These are phyloP conservation scores for Raja brachyura DNA, from an alignment of 2,113 vertebrate genomes.

Conservation along the genomic window DNA sequence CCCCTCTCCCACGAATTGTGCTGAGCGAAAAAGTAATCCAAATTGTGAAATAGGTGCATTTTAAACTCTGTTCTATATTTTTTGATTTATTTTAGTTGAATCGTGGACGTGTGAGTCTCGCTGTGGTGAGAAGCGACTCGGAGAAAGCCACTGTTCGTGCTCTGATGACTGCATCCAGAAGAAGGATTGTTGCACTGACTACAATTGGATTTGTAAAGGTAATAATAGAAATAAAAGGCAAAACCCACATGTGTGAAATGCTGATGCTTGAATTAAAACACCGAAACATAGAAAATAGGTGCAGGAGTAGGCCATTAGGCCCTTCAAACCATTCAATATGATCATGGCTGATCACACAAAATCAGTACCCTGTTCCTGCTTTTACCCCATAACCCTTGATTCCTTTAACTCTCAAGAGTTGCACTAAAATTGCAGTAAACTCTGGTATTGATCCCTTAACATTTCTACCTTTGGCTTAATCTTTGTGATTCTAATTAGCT, in stretches of 20 bases:
- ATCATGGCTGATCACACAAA: too few relatives aligned
- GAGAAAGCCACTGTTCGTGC: conserved; percentile 61
- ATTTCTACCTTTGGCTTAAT: not conserved
- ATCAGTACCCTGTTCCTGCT: too few relatives aligned
- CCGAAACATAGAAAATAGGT: too few relatives aligned
- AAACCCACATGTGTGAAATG: not conserved
- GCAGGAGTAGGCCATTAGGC: too few relatives aligned
- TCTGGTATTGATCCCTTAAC: not conserved
- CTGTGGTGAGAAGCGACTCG: conserved; percentile 61
- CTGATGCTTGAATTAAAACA: too few relatives aligned
- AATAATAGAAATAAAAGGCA: conserved; percentile 39
- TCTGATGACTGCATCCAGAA: conserved; percentile 61
- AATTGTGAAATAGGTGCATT: not conserved
- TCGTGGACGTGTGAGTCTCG: conserved; percentile 64
- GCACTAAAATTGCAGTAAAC: too few relatives aligned
- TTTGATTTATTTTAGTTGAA: conserved; percentile 49
- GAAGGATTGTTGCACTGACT: conserved; percentile 67
- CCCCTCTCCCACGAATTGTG: not conserved
- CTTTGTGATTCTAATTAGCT: not conserved
- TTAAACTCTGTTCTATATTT: not conserved
- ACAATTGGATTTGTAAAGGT: conserved; percentile 65
- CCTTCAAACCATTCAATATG: too few relatives aligned
- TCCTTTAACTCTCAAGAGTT: too few relatives aligned
- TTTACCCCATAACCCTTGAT: too few relatives aligned
- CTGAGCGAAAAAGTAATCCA: not conserved